Conservation (phyloP, 2,888 invertebrate genomes). For the Coenonympha glycerion region DNA sequence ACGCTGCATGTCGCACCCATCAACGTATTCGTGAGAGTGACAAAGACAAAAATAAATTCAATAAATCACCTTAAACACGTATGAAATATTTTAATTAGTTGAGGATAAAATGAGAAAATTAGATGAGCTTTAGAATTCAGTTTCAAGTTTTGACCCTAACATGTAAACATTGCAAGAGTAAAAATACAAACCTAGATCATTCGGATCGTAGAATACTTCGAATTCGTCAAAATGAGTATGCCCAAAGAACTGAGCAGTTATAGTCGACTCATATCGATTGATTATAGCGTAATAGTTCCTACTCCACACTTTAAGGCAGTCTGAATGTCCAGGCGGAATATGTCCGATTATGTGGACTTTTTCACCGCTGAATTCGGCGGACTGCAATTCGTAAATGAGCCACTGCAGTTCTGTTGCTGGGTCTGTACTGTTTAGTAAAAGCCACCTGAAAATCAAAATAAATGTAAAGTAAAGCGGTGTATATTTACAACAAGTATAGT, state of each 20-base stretch:
- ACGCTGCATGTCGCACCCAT: too few relatives aligned
- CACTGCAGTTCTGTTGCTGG: slow-evolving; percentile 96
- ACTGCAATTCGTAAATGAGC: slow-evolving; percentile 95
- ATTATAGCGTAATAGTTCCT: slow-evolving; percentile 94
- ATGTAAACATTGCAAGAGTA: too few relatives aligned
- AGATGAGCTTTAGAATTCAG: too few relatives aligned
- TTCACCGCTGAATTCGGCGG: slow-evolving; percentile 94
- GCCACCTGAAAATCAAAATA: slow-evolving; percentile 80
- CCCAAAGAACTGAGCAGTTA: slow-evolving; percentile 94
- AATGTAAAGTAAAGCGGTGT: too few relatives aligned
- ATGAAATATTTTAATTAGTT: too few relatives aligned
- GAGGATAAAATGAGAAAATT: too few relatives aligned
- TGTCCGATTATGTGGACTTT: slow-evolving; percentile 99
- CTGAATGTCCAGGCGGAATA: slow-evolving; percentile 95
- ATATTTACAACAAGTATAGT: too few relatives aligned
- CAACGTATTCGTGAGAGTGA: too few relatives aligned
- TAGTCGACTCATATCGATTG: slow-evolving; percentile 91
- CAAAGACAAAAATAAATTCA: too few relatives aligned
- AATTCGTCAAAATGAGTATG: slow-evolving; percentile 97
- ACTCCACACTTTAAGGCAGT: slow-evolving; percentile 96
- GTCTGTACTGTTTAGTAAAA: slow-evolving; percentile 94
- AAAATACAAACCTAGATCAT: slow-evolving; percentile 78
- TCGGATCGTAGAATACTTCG: slow-evolving; percentile 92
- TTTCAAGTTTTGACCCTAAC: too few relatives aligned
- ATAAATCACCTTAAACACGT: too few relatives aligned